Base-by-base conservation (phyloP, 2,797 vertebrate species). In the Acipenser ruthenus region DNA sequence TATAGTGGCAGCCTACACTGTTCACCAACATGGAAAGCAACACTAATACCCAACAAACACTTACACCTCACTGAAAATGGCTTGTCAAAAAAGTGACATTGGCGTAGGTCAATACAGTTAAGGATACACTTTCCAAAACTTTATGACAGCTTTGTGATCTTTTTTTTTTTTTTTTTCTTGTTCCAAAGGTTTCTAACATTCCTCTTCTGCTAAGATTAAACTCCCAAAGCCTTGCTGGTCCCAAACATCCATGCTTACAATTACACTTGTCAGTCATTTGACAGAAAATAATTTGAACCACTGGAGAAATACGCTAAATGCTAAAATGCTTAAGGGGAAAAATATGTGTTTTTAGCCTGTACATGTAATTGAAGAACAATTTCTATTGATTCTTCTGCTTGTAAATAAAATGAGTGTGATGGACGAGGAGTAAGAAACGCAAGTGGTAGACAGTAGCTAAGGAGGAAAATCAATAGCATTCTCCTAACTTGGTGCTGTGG, bases 231-330 rank as follows among this genome's bases (percentile, higher is more conserved):
- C 78, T 80, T 77, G 68, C 77, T 83, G 77, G 68, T 60, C 80
- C 74, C 72, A 74, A 72, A 73, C 67, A 78, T 72, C 79, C 73
- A 75, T 60, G 50, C 70, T 69, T 78, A 79, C 84, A 87, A 89
- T 90, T 90, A 86, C 84, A 85, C 80, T 77, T 85, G 87, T 89
- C 89, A 90, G 78, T 92, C 86, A 87, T 83, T 86, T 83, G 70
- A 84, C 74, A 72, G 76, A 56, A 79, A 80, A 86, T 84, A 60
- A 84, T 87, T 81, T 79, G 77, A 86, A 84, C 81, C 83, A 80
- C 73, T 75, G 81, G 84, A 89, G 81, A 83, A 85, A 84, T 76
- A 64, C 84, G 86, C 80, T 84, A 83, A 83, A 85, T 82, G 84
- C 77, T 77, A 77, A 82, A 81, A 81, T 73, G 79, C 78, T 84